phyloP scores from a whole-genome alignment of 2,797 vertebrate genomes.

The Gymnoscopelus braueri region DNA sequence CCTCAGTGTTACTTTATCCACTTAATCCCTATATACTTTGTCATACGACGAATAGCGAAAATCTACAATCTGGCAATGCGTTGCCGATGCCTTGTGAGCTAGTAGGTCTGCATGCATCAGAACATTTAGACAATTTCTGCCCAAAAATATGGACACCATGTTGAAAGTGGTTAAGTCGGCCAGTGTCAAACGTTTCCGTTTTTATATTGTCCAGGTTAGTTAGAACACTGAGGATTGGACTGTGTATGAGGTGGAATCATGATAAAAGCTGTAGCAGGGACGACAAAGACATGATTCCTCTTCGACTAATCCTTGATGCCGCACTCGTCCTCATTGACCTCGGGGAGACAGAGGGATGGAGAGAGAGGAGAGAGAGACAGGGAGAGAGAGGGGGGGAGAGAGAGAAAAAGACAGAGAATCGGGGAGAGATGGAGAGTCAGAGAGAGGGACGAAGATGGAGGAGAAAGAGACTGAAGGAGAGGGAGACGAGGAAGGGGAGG shows the following conservation, averaged over 20 bases:
- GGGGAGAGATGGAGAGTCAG: not conserved
- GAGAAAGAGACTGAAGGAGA: not conserved
- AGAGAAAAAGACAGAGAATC: conserved; percentile 5
- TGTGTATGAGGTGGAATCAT: not conserved
- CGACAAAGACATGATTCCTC: conserved; percentile 56
- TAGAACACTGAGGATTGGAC: no score
- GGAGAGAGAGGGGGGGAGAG: conserved; percentile 24
- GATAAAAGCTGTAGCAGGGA: conserved; percentile 20
- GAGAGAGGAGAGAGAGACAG: conserved; percentile 29
- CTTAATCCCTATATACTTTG: no score
- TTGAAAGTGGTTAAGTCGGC: no score
- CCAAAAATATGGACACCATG: no score
- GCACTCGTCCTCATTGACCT: conserved; percentile 65
- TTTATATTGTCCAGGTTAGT: no score
- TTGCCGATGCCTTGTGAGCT: no score
- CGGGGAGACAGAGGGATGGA: conserved; percentile 29
- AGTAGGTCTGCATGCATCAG: no score
- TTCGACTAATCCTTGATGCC: conserved; percentile 41
- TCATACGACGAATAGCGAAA: no score
- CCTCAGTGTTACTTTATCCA: no score
- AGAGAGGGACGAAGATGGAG: conserved; percentile 1
- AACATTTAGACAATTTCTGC: no score
- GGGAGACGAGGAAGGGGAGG: not conserved
- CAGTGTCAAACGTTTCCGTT: no score
- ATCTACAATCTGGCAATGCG: no score